Conservation (phyloP, 30 jellyfish, hydroid and myxozoan species). For the Cassiopea xamachana region DNA sequence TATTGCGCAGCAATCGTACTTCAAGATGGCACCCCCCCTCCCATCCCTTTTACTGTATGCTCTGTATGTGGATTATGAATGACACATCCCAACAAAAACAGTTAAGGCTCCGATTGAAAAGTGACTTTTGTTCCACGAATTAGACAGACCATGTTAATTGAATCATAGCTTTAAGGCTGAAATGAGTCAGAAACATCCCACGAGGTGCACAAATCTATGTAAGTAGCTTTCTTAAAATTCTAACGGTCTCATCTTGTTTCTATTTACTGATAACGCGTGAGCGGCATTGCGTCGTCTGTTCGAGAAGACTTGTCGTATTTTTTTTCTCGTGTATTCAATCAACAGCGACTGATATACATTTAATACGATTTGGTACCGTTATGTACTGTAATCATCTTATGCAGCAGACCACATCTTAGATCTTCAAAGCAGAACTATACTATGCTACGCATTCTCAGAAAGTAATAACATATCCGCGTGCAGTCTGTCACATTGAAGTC, state of each 20-base stretch:
- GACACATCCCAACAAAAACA: not conserved
- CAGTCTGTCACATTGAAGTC: not conserved
- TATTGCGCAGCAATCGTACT: too few relatives aligned
- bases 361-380: not conserved
- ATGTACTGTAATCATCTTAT: not conserved
- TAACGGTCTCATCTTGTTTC: not conserved
- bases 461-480: not conserved
- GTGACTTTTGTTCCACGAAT: not conserved
- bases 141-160: not conserved
- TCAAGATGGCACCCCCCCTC: not conserved
- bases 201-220: not conserved
- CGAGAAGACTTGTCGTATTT: not conserved
- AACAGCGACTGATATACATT: not conserved
- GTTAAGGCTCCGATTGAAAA: not conserved
- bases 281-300: not conserved
- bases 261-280: not conserved
- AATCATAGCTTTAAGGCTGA: not conserved
- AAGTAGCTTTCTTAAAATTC: constrained; percentile 10
- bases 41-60: not conserved
- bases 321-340: not conserved
- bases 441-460: not conserved
- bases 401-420: not conserved
- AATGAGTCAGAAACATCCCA: not conserved
- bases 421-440: not conserved
- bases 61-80: not conserved